A percentile compares a stretch with the other conserved stretches of the same genome.
Evolutionary conservation across 2,113 vertebrate species (phyloP).

Genomic region (Bostrychus sinensis): DNA sequence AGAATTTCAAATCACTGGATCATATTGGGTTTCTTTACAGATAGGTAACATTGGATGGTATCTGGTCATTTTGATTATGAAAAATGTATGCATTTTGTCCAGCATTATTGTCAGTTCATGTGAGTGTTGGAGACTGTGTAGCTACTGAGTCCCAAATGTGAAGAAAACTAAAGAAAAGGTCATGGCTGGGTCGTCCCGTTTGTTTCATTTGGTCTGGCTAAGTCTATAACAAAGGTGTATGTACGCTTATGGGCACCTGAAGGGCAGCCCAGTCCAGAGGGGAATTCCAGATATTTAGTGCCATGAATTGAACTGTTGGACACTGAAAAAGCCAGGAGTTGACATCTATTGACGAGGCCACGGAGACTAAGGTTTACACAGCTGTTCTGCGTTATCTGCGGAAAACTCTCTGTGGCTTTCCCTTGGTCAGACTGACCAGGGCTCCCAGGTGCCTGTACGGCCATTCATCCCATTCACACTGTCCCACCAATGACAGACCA

Average conservation of each 20-base stretch:
- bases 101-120: too few species aligned
- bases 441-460: slow-evolving; percentile 24
- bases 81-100: too few species aligned
- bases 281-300: slow-evolving; percentile 9
- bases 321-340: background rate
- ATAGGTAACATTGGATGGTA: too few species aligned
- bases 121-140: too few species aligned
- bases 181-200: background rate
- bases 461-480: slow-evolving; percentile 2
- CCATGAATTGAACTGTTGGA: slow-evolving; percentile 1
- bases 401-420: slow-evolving; percentile 31
- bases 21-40: too few species aligned
- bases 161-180: background rate
- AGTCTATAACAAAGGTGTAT: background rate
- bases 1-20: too few species aligned
- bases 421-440: slow-evolving; percentile 25
- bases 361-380: slow-evolving; percentile 22
- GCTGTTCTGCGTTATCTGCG: slow-evolving; percentile 36
- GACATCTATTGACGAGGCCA: slow-evolving; percentile 30
- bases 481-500: background rate
- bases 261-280: slow-evolving; percentile 1
- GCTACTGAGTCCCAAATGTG: too few species aligned
- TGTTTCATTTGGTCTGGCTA: background rate
- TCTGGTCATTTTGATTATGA: too few species aligned
- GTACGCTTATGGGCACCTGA: slow-evolving; percentile 9